phyloP scores from a whole-genome alignment of 92 coral and sea anemone species.

The Blastomussa wellsi region DNA sequence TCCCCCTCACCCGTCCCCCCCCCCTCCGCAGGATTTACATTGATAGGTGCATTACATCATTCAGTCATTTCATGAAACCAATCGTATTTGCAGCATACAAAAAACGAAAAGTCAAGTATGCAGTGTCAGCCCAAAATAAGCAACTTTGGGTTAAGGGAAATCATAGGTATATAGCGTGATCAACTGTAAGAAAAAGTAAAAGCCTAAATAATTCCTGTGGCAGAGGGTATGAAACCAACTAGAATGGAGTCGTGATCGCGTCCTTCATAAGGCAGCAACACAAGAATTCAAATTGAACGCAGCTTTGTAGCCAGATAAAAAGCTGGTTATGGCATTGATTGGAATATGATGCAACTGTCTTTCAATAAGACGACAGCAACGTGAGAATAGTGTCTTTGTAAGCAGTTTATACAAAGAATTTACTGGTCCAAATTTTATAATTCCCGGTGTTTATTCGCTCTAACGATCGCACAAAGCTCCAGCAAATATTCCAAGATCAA shows the following conservation, averaged over 20 bases:
- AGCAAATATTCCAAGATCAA: slow-evolving; percentile 22
- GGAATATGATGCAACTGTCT: not conserved
- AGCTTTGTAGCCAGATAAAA: not conserved
- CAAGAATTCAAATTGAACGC: slow-evolving; percentile 36
- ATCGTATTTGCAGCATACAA: not conserved
- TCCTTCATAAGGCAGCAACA: slow-evolving; percentile 42
- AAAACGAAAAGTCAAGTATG: not conserved
- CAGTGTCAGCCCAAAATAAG: not conserved
- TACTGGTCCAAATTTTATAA: slow-evolving; percentile 41
- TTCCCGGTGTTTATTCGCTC: slow-evolving; percentile 46
- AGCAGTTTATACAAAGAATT: slow-evolving; percentile 24
- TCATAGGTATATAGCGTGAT: not conserved
- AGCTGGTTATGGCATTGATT: not conserved
- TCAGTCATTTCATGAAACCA: not conserved
- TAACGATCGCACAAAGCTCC: slow-evolving; percentile 25
- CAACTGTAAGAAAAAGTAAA: not conserved
- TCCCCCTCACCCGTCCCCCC: no score
- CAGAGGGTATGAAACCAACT: not conserved
- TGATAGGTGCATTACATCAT: no score
- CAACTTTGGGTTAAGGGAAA: not conserved
- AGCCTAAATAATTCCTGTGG: not conserved
- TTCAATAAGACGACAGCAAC: not conserved
- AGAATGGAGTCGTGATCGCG: not conserved
- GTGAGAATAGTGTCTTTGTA: slow-evolving; percentile 36
- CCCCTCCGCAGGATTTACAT: no score